phyloP scores from a whole-genome alignment of 2,797 vertebrate species.

The Orestias chungarensis region DNA sequence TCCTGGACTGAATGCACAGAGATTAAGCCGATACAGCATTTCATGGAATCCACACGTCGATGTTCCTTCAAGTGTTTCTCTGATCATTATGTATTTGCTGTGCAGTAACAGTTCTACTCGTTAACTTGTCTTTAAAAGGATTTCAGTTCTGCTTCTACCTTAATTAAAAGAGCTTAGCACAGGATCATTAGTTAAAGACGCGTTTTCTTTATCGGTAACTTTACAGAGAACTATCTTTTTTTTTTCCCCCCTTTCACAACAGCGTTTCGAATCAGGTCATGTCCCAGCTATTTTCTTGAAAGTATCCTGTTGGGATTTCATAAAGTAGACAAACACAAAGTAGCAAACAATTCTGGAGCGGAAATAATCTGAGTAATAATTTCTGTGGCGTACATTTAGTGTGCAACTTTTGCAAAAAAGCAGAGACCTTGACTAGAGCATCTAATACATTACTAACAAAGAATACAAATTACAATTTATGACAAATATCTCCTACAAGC shows the following conservation, averaged over 20 bases:
- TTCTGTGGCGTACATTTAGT: too few species aligned
- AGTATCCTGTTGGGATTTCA: neutral
- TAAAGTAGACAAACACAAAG: neutral
- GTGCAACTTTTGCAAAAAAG: too few species aligned
- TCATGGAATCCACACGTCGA: neutral
- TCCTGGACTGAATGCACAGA: slow-evolving; percentile 28
- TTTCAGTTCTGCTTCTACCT: neutral
- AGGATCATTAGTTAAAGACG: neutral
- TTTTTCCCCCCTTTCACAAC: neutral
- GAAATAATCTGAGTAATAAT: too few species aligned
- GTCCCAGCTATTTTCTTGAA: neutral
- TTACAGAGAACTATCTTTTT: too few species aligned
- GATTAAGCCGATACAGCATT: slow-evolving; percentile 13
- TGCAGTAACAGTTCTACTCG: neutral
- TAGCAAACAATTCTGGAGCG: neutral
- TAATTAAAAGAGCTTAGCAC: neutral
- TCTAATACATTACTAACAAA: too few species aligned
- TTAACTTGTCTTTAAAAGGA: neutral
- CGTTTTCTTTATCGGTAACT: neutral
- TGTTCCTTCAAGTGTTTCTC: neutral
- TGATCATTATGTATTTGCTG: slow-evolving; percentile 1
- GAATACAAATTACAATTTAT: too few species aligned
- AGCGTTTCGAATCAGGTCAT: neutral
- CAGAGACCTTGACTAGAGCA: too few species aligned
- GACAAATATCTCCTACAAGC: too few species aligned